These are phyloP conservation scores for Mesochorus sp. DNA, from an alignment of 2,888 invertebrate species.

Conservation along the genomic window DNA sequence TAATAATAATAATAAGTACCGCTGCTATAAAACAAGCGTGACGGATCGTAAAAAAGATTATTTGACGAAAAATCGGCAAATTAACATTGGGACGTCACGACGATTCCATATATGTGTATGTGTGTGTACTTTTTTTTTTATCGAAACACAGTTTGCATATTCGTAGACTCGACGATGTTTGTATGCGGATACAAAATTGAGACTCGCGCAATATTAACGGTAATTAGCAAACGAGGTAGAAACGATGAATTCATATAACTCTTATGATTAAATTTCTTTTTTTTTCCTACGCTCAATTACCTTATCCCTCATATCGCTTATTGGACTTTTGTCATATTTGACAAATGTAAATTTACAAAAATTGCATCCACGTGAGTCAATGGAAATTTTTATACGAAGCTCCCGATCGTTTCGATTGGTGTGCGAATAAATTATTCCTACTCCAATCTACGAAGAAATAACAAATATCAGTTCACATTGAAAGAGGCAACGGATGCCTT, in stretches of 20 bases:
- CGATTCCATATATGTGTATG: not conserved
- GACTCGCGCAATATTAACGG: conserved; percentile 54
- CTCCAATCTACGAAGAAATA: no score
- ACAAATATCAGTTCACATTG: no score
- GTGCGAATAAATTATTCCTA: no score
- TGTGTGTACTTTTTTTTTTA: no score
- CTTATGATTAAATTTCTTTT: conserved; percentile 24
- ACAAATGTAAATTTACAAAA: conserved; percentile 28
- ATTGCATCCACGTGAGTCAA: no score
- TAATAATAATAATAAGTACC: conserved; percentile 38
- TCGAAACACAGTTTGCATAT: not conserved
- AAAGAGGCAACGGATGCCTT: no score
- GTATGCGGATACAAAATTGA: conserved; percentile 31
- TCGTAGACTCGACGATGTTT: not conserved
- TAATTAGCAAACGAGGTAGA: conserved; percentile 65
- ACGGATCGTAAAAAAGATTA: not conserved
- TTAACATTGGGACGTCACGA: not conserved
- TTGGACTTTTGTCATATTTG: conserved; percentile 25
- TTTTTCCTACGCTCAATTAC: conserved; percentile 25
- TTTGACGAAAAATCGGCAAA: not conserved
- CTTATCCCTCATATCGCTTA: conserved; percentile 14
- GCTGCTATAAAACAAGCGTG: not conserved
- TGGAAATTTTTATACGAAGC: not conserved
- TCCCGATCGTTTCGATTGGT: conserved; percentile 6
- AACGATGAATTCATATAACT: conserved; percentile 59